Evolutionary conservation across 2,888 invertebrate genomes (phyloP), one percentile per base, ranked within the genome.

Genomic region (Lasiommata megera): DNA sequence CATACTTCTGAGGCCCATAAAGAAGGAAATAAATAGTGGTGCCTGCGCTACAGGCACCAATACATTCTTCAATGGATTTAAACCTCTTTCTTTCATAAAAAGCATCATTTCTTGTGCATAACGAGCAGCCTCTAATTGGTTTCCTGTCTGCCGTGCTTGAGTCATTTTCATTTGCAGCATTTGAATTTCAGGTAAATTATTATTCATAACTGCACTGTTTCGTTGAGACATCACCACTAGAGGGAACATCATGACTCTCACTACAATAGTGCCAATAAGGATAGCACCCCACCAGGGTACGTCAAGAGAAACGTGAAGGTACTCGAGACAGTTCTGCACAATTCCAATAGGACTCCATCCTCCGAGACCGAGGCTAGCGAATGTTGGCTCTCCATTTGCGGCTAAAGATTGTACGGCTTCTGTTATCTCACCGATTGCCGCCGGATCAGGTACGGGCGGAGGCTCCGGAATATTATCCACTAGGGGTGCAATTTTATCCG

Each of bases 221-320:
- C 94, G 93, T 84, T 98, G 98, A 0, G 96, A 89, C 70, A 94
- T 81, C 53, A 99, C 92, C 0, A 98, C 96, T 54, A 99, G 80
- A 0, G 98, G 98, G 70, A 99, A 97, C 78, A 98, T 91, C 0
- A 93, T 67, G 0, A 94, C 73, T 71, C 99, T 93, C 0, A 98
- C 93, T 29, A 93, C 80, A 1, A 96, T 59, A 0, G 98, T 98
- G n/a, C 95, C 96, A 54, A 95, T 84, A 1, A 94, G 91, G 68
- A 99, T 98, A 9, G 96, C 91, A 36, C 92, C 94, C 98, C 98
- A 99, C 99, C 99, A 99, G 0, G 99, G 99, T 9, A 99, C 65
- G 67, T 95, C 96, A 9, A 93, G 81, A 0, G 92, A 84, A n/a
- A 96, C 92, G 76, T 99, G 99, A 37, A 98, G 68, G 71, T 90